Conservation (phyloP, 2,888 invertebrate genomes). For the Drosophila sordidapex region DNA sequence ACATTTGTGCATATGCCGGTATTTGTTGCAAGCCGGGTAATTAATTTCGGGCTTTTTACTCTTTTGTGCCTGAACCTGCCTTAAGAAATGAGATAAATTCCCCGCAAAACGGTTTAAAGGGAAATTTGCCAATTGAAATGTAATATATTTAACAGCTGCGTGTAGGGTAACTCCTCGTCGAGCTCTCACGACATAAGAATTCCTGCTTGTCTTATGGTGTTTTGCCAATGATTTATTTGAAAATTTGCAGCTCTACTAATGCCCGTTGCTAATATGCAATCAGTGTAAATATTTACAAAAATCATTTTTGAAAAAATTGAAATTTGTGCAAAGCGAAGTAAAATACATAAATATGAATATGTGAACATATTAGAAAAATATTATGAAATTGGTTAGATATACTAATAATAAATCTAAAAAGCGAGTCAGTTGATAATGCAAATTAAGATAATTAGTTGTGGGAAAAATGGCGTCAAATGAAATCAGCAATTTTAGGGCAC, state of each 20-base stretch:
- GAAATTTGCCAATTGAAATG: not conserved
- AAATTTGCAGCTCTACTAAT: conserved; percentile 16
- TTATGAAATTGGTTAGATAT: conserved; percentile 59
- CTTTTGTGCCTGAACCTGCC: not conserved
- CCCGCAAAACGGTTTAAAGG: not conserved
- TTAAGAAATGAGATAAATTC: not conserved
- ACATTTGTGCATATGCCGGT: not conserved
- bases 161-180: not conserved
- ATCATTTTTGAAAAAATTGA: conserved; percentile 70
- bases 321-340: conserved; percentile 31
- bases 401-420: conserved; percentile 34
- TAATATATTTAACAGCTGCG: not conserved
- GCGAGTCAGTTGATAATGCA: conserved; percentile 27
- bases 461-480: conserved; percentile 17
- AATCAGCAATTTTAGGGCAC: conserved; percentile 17
- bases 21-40: not conserved
- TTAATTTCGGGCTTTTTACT: not conserved
- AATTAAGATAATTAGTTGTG: conserved; percentile 9
- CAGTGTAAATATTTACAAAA: conserved; percentile 74
- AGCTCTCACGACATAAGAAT: not conserved
- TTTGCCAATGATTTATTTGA: conserved; percentile 51
- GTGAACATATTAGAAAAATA: conserved; percentile 63
- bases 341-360: conserved; percentile 1
- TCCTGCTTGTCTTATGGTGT: conserved; percentile 7
- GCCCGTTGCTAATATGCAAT: conserved; percentile 38